Evolutionary conservation across 2,888 invertebrate species (phyloP).

Genomic region (Scrobipalpa atriplicella): DNA sequence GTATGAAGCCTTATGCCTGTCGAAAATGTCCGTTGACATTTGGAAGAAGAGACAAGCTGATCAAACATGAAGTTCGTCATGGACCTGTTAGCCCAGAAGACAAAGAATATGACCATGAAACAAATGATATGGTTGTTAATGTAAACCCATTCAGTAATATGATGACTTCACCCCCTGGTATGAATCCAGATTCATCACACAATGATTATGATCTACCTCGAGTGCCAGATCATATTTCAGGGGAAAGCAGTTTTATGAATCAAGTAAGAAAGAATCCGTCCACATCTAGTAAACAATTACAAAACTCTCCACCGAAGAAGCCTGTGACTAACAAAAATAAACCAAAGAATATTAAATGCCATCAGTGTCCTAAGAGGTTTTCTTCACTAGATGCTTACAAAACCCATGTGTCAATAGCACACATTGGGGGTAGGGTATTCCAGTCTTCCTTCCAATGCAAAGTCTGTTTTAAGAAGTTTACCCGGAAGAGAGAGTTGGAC

Average conservation of each 20-base stretch:
- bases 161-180: slow-evolving; percentile 68
- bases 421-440: slow-evolving; percentile 81
- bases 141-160: slow-evolving; percentile 83
- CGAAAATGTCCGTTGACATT: slow-evolving; percentile 86
- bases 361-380: slow-evolving; percentile 78
- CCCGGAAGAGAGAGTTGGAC: slow-evolving; percentile 87
- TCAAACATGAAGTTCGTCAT: slow-evolving; percentile 86
- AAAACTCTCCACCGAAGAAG: slow-evolving; percentile 65
- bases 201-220: slow-evolving; percentile 73
- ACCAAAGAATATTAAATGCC: slow-evolving; percentile 79
- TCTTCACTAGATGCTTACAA: slow-evolving; percentile 78
- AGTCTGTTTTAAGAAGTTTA: slow-evolving; percentile 86
- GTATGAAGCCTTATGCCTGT: slow-evolving; percentile 86
- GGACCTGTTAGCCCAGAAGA: slow-evolving; percentile 63
- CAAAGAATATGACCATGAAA: slow-evolving; percentile 63
- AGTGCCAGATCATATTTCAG: slow-evolving; percentile 79
- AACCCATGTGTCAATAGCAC: slow-evolving; percentile 79
- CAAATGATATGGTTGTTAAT: slow-evolving; percentile 83
- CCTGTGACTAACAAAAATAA: slow-evolving; percentile 63
- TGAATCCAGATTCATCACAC: slow-evolving; percentile 54
- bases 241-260: slow-evolving; percentile 73
- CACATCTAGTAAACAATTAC: slow-evolving; percentile 53
- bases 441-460: slow-evolving; percentile 85
- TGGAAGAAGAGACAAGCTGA: slow-evolving; percentile 86
- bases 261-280: slow-evolving; percentile 64